Percentiles rank a stretch among this genome's conserved stretches.
Conservation (phyloP, 2,888 invertebrate species). For the Monoplex corrugatus region DNA sequence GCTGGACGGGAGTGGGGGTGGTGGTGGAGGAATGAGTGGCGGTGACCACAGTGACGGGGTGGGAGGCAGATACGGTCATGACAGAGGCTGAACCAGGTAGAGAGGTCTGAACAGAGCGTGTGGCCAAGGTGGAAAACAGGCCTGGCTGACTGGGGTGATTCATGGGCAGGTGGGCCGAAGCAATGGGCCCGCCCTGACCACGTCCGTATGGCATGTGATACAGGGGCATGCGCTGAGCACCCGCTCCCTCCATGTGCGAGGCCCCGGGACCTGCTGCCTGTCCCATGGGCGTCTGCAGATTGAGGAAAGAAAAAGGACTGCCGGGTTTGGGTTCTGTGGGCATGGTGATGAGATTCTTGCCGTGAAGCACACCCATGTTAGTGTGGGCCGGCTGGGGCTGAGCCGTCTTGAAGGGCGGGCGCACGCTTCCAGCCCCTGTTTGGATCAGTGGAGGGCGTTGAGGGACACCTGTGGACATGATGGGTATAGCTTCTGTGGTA, state of each 20-base stretch:
- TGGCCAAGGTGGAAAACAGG: slow-evolving; percentile 41
- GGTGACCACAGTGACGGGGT: slow-evolving; percentile 52
- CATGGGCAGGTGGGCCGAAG: slow-evolving; percentile 57
- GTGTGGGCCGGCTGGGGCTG: slow-evolving; percentile 71
- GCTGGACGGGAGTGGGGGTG: slow-evolving; percentile 25
- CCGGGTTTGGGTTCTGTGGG: slow-evolving; percentile 36
- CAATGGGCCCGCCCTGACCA: slow-evolving; percentile 53
- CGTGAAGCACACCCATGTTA: slow-evolving; percentile 59
- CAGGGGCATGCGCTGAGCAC: slow-evolving; percentile 33
- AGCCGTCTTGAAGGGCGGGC: slow-evolving; percentile 61
- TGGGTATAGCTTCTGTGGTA: slow-evolving; percentile 61
- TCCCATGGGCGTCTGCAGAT: slow-evolving; percentile 30
- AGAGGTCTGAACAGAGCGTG: slow-evolving; percentile 34
- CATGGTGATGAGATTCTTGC: slow-evolving; percentile 64
- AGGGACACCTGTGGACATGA: slow-evolving; percentile 42
- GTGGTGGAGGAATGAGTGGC: slow-evolving; percentile 38
- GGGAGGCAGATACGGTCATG: slow-evolving; percentile 43
- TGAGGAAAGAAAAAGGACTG: slow-evolving; percentile 25
- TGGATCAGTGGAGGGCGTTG: slow-evolving; percentile 41
- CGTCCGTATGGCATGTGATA: slow-evolving; percentile 45
- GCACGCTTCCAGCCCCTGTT: slow-evolving; percentile 54
- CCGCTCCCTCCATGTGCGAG: neutral
- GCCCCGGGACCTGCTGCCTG: neutral
- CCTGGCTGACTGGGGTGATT: slow-evolving; percentile 42
- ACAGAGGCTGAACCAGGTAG: slow-evolving; percentile 47